Base-by-base conservation (phyloP, 37 sponge, comb jelly and placozoan genomes). In the Cladorhizidae sp. region DNA sequence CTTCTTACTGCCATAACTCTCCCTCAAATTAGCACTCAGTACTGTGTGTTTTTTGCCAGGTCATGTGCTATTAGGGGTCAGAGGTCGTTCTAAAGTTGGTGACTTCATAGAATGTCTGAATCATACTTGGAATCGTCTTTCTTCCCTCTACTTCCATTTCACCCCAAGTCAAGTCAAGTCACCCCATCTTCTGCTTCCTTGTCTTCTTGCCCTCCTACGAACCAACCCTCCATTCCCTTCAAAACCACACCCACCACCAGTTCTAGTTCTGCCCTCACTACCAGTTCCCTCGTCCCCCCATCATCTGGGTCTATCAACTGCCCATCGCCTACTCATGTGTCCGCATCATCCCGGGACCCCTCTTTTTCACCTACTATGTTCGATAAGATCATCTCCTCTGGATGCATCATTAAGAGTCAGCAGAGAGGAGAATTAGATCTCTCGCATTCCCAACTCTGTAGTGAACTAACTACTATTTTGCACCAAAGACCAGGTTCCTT, bases 401-500 rank as follows among this genome's bases (percentile, higher is more conserved):
- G 59, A 22, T 57, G 32, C 1, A 84, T 41, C 59, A 85, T 94
- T 17, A 80, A 85, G 74, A 92, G 80, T 57, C 95, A 95, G 67
- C 95, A 95, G 65, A 77, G 74, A 57, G 95, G 79, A 15, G 95
- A 95, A 31, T 90, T 87, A 38, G 95, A 95, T 57, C 78, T 92
- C 42, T 83, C 81, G 7, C 40, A 78, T 12, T 56, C 86, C 35
- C 86, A 92, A 72, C 88, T 89, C 68, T 22, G 81, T 28, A 59
- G 49, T 7, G 15, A 29, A 21, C 82, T 95, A 3, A 17, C 15
- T 18, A 43, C 70, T 20, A 1, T 89, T 14, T 58, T 95, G 25
- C 67, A 57, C 3, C 21, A 31, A 15, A 72, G 39, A 20, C 90
- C 90, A 1, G 90, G 70, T 9, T 9, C 64, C 23, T 95, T 95